phyloP scores from a whole-genome alignment of 35 echinoderm and acorn worm species.

The Amphiura filiformis region DNA sequence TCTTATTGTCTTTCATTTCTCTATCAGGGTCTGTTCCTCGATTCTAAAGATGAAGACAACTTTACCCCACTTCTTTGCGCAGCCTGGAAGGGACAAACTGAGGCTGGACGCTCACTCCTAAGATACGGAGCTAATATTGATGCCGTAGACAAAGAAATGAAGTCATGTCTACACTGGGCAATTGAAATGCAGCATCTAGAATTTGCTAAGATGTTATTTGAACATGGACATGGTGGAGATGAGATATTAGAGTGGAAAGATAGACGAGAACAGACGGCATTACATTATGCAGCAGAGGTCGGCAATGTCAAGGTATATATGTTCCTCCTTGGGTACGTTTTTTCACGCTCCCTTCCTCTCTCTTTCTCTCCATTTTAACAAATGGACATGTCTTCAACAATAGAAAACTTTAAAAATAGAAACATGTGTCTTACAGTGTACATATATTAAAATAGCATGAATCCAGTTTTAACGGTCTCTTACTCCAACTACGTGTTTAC shows the following conservation, averaged over 20 bases:
- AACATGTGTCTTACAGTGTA: background rate
- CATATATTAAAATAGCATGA: too few species aligned
- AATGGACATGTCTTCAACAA: background rate
- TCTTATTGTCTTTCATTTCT: too few species aligned
- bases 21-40: constrained; percentile 48
- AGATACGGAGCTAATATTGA: constrained; percentile 38
- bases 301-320: constrained; percentile 62
- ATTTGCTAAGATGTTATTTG: constrained; percentile 48
- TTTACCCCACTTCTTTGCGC: constrained; percentile 72
- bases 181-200: constrained; percentile 66
- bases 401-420: background rate
- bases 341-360: too few species aligned
- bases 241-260: constrained; percentile 24
- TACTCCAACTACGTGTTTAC: too few species aligned
- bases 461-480: too few species aligned
- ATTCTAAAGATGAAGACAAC: constrained; percentile 53
- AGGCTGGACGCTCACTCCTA: constrained; percentile 46
- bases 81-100: constrained; percentile 73
- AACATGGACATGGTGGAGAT: constrained; percentile 10
- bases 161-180: constrained; percentile 71
- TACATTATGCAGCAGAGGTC: constrained; percentile 75
- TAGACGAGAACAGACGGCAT: constrained; percentile 48
- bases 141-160: constrained; percentile 20
- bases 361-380: background rate
- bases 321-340: background rate